Base-by-base conservation (phyloP, 2,797 vertebrate genomes). In the Halcyon smyrnensis region DNA sequence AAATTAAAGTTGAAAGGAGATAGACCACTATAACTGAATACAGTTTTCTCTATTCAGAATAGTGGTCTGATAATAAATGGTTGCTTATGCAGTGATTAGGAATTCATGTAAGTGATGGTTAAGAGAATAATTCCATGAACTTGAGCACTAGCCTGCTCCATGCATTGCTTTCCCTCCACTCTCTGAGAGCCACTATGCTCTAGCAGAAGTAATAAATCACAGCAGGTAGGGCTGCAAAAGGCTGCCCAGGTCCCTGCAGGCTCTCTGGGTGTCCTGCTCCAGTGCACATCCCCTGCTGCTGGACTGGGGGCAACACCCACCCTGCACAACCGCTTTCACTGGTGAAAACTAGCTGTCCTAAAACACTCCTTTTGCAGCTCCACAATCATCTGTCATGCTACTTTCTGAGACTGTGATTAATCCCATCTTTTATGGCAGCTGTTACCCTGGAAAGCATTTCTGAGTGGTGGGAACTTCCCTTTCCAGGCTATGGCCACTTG, bases 211-310 rank as follows among this genome's bases (percentile, higher is more conserved):
- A 23, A 7, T 24, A 27, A 46, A 50, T 57, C 30, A 4, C 5
- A 7, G 27, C 45, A 13, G 45, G n/a, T 16, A 43, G n/a, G 23
- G 65, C 74, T 63, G 64, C 37, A 11, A 34, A 67, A 41, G 45
- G n/a, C 59, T 53, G 37, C 63, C 43, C 2, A 10, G n/a, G 45
- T 48, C 27, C 36, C 36, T 9, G 28, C 0, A 2, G 32, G 50
- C 10, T 17, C 32, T 30, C 36, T 15, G 28, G 8, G n/a, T 83
- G 71, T 15, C 46, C 32, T 1, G 0, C 21, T 62, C 51, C 76
- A 4, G 46, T 76, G 4, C 0, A 0, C 27, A 15, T 25, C 12
- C 45, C 19, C 1, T 3, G 15, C 20, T 1, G 5, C 69, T 4
- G 3, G 23, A 60, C 74, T 65, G 39, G 21, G 2, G 50, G 16